Conservation (phyloP, 2,888 invertebrate genomes). For the Dynastes hyllus region DNA sequence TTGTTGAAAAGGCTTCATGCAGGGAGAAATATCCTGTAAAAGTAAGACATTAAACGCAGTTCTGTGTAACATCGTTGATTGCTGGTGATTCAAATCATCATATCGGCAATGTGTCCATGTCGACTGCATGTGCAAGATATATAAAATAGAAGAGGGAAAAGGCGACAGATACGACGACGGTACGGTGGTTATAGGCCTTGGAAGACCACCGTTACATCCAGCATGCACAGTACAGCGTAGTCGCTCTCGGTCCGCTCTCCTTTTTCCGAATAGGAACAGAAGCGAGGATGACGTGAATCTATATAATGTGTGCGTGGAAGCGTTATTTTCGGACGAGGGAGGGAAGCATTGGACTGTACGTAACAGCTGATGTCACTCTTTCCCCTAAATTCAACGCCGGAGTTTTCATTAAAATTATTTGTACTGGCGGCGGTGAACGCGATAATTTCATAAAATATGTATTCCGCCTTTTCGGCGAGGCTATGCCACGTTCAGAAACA, state of each 20-base stretch:
- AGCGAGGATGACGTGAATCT: conserved; percentile 51
- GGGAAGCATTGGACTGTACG: conserved; percentile 71
- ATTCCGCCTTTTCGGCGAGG: conserved; percentile 61
- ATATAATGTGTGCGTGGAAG: conserved; percentile 67
- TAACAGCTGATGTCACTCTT: conserved; percentile 74
- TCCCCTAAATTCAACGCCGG: conserved; percentile 66
- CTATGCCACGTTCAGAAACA: conserved; percentile 16
- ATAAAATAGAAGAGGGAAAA: conserved; percentile 8
- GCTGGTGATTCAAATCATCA: conserved; percentile 18
- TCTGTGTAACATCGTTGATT: background rate
- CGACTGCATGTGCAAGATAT: conserved; percentile 49
- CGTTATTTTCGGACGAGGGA: conserved; percentile 67
- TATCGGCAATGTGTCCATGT: conserved; percentile 28
- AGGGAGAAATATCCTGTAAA: too few relatives aligned
- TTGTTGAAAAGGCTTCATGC: too few relatives aligned
- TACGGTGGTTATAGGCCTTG: conserved; percentile 22
- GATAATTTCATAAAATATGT: conserved; percentile 72
- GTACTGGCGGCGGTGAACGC: conserved; percentile 65
- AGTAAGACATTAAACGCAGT: too few relatives aligned
- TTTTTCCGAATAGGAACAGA: conserved; percentile 23
- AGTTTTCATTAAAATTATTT: conserved; percentile 72
- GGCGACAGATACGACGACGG: background rate
- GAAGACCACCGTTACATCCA: conserved; percentile 29
- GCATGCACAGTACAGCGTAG: background rate
- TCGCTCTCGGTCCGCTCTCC: background rate